Evolutionary conservation across 2,888 invertebrate genomes (phyloP).

Genomic region (Dorcus parallelipipedus): DNA sequence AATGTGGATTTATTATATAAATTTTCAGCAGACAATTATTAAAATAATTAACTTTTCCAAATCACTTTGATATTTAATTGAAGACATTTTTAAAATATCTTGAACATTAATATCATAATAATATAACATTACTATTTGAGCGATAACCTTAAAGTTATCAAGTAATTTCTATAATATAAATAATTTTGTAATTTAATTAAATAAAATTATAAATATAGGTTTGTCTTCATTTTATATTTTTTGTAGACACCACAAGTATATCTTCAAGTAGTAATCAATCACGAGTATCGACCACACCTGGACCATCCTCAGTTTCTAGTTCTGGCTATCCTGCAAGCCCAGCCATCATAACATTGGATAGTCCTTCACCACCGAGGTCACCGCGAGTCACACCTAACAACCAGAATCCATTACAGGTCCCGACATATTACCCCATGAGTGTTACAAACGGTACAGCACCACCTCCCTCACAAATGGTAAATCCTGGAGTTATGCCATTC

Average conservation of each 20-base stretch:
- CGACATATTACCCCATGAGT: neutral
- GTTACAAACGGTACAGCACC: slow-evolving; percentile 13
- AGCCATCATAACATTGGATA: slow-evolving; percentile 61
- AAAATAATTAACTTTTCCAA: too few relatives aligned
- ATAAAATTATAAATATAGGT: too few relatives aligned
- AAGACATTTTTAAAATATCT: too few relatives aligned
- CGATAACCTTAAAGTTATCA: too few relatives aligned
- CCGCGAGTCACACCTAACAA: slow-evolving; percentile 26
- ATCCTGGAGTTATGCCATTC: slow-evolving; percentile 36
- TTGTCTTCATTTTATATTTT: slow-evolving; percentile 4
- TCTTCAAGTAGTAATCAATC: slow-evolving; percentile 50
- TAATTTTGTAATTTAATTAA: too few relatives aligned
- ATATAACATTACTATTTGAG: too few relatives aligned
- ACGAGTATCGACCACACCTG: slow-evolving; percentile 43
- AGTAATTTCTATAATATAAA: too few relatives aligned
- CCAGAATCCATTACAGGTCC: slow-evolving; percentile 3
- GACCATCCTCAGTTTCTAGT: slow-evolving; percentile 55
- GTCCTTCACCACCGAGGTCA: slow-evolving; percentile 58
- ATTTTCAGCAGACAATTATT: too few relatives aligned
- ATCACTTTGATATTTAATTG: too few relatives aligned
- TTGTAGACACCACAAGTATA: slow-evolving; percentile 45
- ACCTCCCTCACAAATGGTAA: slow-evolving; percentile 19
- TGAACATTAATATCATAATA: too few relatives aligned
- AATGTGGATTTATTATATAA: too few relatives aligned
- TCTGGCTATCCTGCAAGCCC: slow-evolving; percentile 61